Base-by-base conservation (phyloP, 2,797 vertebrate species). In the Girardinus metallicus region DNA sequence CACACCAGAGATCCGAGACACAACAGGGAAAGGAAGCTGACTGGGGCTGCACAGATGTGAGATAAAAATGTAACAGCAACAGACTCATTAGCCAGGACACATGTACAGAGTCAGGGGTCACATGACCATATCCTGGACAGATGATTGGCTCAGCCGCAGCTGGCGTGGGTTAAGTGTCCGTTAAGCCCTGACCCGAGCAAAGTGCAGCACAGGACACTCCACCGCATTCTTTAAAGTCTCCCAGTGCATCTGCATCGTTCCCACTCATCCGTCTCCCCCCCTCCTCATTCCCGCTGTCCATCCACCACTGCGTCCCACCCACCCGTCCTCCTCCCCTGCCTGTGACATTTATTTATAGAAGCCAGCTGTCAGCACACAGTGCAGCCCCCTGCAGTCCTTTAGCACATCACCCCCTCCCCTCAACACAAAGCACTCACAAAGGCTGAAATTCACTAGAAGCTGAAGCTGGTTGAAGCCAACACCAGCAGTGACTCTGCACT, bases 301-400 rank as follows among this genome's bases (percentile, higher is more conserved):
- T 77, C 47, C 80, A 75, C 71, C 77, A 79, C 34, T 55, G 46
- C 18, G 34, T 29, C 78, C 82, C 23, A 10, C 51, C 23, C 51
- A 53, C 51, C 8, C 21, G 51, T 53, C 51, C 75, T 77, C 78
- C 79, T 75, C 88, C 71, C 91, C 87, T 72, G 83, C 85, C 87
- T 89, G 90, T 76, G 29, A 88, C 80, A 88, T 93, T 92, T 95
- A 95, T 95, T 94, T 94, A 91, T 94, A 95, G 94, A 93, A 90
- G 90, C 92, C 94, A 94, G 92, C 91, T 95, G 93, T 93, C 93
- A 88, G 84, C 86, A 85, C 90, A 91, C 75, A 86, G 82, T 81
- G 83, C 77, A 77, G 41, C 83, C 81, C 60, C 77, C 10, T 41
- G 53, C 49, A 46, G n/a, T 82, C 81, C 71, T 84, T 68, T 79